Percentiles rank a stretch among this genome's conserved stretches.
These are phyloP conservation scores for Maniola hyperantus DNA, from an alignment of 2,888 invertebrate genomes.

Conservation along the genomic window DNA sequence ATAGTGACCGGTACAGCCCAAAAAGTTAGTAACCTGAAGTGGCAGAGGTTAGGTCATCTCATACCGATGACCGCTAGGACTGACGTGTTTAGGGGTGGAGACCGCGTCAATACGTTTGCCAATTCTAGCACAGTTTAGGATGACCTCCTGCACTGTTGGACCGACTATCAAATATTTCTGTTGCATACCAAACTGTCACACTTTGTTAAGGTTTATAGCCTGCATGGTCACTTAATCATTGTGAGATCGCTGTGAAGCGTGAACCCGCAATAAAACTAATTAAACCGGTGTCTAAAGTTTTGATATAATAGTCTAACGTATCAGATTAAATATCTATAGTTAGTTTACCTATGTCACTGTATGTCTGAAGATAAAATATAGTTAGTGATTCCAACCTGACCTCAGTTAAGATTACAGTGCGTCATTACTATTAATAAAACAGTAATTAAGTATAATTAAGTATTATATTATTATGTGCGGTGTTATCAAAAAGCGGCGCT, in stretches of 20 bases:
- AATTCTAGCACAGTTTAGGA: no score
- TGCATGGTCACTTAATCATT: not conserved
- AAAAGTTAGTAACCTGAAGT: no score
- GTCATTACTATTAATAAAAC: slow-evolving; percentile 35
- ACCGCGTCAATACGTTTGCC: no score
- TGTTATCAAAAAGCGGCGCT: slow-evolving; percentile 37
- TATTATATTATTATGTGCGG: slow-evolving; percentile 15
- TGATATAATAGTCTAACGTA: not conserved
- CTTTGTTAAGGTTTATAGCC: not conserved
- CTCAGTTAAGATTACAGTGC: slow-evolving; percentile 29
- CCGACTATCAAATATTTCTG: no score
- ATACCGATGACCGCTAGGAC: no score
- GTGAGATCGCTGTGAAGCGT: not conserved
- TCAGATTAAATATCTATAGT: not conserved
- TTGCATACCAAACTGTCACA: no score
- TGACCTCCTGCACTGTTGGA: no score
- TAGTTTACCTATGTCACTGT: not conserved
- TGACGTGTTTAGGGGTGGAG: no score
- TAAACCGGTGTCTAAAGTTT: no score
- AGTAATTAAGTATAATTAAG: slow-evolving; percentile 27
- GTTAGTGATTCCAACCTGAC: slow-evolving; percentile 29
- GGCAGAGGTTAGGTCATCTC: no score
- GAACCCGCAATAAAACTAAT: not conserved
- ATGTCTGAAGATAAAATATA: slow-evolving; percentile 18
- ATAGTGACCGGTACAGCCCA: no score